Evolutionary conservation across 2,888 invertebrate species (phyloP), one percentile per base, ranked within the genome.

Genomic region (Meta bourneti): DNA sequence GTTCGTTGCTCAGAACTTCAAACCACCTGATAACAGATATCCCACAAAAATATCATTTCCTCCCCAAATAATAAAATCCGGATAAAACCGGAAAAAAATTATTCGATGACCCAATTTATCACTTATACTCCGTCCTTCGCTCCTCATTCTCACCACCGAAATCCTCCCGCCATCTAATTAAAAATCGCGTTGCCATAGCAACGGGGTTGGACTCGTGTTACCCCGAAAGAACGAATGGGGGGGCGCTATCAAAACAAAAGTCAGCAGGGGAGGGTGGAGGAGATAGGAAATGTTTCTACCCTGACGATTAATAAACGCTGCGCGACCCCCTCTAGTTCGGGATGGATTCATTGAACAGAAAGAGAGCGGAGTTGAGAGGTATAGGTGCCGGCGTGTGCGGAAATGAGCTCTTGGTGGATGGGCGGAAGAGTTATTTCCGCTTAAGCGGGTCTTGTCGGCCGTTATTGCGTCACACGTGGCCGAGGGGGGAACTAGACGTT

Each of bases 391-490:
- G 61, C 72, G 52, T 51, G 51, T 19, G 79, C 90, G 90, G 90
- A 90, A 90, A 90, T 90, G 90, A 90, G 85, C 90, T 90, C 90
- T 90, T 86, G 83, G 78, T 48, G 69, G 81, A 34, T 69, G 48
- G 70, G 75, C 90, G 90, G 90, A 90, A 90, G 85, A 90, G 85
- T 90, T 90, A 90, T 86, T 90, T 90, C 90, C 90, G 90, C 85
- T 86, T 16, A 49, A 70, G 90, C 49, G 74, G 61, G 48, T 20
- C 54, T 16, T 6, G 34, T 81, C 88, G 71, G 54, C 78, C 78
- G 72, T 85, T 90, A 90, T 90, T 86, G 75, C 88, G 74, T 88
- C 88, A 88, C 69, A 75, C 80, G 79, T 51, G 72, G 85, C 75
- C 19, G n/a, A 61, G 20, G n/a, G 80, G 49, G 34, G 75, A 16